Evolutionary conservation across 2,888 invertebrate genomes (phyloP).

Genomic region (Lycophotia porphyrea): DNA sequence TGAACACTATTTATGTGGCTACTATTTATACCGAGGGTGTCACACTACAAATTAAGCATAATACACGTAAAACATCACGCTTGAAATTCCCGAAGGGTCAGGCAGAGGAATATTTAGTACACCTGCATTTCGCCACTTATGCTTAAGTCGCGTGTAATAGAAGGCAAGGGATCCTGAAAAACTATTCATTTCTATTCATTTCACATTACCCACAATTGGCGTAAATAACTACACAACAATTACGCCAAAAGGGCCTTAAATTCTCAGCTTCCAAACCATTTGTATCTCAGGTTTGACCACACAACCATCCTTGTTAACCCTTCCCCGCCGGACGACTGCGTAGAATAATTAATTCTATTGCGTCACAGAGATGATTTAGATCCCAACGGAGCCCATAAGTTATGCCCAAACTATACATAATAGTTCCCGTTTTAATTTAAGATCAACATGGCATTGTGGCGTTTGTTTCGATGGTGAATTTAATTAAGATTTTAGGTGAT

Average conservation of each 20-base stretch:
- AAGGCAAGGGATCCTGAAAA: neutral
- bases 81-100: neutral
- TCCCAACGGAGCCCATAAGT: slow-evolving; percentile 50
- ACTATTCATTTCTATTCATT: neutral
- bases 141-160: neutral
- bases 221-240: slow-evolving; percentile 13
- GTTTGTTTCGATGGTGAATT: slow-evolving; percentile 48
- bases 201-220: neutral
- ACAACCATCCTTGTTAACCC: slow-evolving; percentile 56
- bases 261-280: slow-evolving; percentile 36
- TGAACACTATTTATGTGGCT: neutral
- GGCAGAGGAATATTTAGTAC: neutral
- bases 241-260: slow-evolving; percentile 16
- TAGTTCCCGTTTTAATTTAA: slow-evolving; percentile 64
- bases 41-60: neutral
- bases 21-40: neutral
- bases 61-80: neutral
- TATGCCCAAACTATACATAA: slow-evolving; percentile 59
- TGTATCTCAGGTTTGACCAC: slow-evolving; percentile 50
- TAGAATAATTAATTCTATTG: slow-evolving; percentile 63
- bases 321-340: slow-evolving; percentile 53
- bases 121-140: neutral
- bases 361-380: slow-evolving; percentile 59
- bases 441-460: slow-evolving; percentile 56
- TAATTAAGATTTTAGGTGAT: slow-evolving; percentile 51